A percentile compares a stretch with the other conserved stretches of the same genome.
Conservation (phyloP, 2,113 vertebrate genomes). For the Ciconia maguari region DNA sequence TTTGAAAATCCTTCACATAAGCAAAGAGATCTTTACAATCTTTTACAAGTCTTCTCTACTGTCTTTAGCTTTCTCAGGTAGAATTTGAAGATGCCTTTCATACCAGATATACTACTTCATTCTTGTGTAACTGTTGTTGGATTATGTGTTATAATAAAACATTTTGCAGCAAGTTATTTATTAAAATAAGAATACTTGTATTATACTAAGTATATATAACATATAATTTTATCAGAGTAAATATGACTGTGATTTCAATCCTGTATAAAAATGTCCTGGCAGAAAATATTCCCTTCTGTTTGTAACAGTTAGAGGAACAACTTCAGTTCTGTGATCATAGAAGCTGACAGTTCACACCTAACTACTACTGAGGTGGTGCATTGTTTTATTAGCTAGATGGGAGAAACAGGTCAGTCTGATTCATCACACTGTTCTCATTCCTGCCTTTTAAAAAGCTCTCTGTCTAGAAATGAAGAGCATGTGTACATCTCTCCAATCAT, state of each 20-base stretch:
- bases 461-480: background rate
- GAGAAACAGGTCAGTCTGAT: background rate
- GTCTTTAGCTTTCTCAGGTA: background rate
- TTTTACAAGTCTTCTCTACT: background rate
- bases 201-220: background rate
- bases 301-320: background rate
- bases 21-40: background rate
- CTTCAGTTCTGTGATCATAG: background rate
- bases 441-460: background rate
- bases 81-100: background rate
- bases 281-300: background rate
- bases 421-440: background rate
- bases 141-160: background rate
- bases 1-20: background rate
- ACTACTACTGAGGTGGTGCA: background rate
- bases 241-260: background rate
- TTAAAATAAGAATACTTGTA: background rate
- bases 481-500: background rate
- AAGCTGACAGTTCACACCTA: background rate
- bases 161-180: background rate
- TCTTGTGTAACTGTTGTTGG: background rate
- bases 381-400: background rate
- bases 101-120: background rate
- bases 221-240: background rate
- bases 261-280: background rate